Evolutionary conservation across 1,140 invertebrate species (phyloP).

Genomic region (Metaphire vulgaris): DNA sequence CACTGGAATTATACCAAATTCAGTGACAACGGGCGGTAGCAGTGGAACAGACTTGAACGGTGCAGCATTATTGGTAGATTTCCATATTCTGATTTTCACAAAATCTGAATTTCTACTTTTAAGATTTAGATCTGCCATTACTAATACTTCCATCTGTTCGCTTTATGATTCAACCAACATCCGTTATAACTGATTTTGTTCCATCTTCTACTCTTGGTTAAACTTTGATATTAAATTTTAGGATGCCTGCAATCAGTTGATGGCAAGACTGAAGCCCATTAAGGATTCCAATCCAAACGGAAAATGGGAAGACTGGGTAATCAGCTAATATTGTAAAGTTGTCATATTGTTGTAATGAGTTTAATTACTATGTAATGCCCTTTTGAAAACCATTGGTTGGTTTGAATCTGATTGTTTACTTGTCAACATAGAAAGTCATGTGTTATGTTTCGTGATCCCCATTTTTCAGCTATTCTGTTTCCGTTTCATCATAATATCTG

Average conservation of each 20-base stretch:
- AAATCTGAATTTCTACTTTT: background rate
- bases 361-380: background rate
- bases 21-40: constrained; percentile 74
- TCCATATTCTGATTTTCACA: background rate
- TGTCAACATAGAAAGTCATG: too few relatives aligned
- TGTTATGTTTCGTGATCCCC: background rate
- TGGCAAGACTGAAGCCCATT: constrained; percentile 12
- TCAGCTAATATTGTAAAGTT: background rate
- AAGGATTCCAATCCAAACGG: background rate
- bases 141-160: too few relatives aligned
- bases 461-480: background rate
- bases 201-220: background rate
- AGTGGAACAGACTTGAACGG: constrained; percentile 84
- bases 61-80: constrained; percentile 58
- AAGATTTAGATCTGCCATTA: background rate
- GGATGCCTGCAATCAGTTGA: constrained; percentile 14
- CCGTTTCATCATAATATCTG: background rate
- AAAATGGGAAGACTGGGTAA: constrained; percentile 14
- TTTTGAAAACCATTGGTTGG: background rate
- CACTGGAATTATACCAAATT: constrained; percentile 87
- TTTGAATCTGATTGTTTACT: background rate
- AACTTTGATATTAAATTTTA: background rate
- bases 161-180: background rate
- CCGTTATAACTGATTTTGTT: background rate
- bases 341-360: background rate